Evolutionary conservation across 2,888 invertebrate species (phyloP), one percentile per base, ranked within the genome.

Genomic region (Bombylius major): DNA sequence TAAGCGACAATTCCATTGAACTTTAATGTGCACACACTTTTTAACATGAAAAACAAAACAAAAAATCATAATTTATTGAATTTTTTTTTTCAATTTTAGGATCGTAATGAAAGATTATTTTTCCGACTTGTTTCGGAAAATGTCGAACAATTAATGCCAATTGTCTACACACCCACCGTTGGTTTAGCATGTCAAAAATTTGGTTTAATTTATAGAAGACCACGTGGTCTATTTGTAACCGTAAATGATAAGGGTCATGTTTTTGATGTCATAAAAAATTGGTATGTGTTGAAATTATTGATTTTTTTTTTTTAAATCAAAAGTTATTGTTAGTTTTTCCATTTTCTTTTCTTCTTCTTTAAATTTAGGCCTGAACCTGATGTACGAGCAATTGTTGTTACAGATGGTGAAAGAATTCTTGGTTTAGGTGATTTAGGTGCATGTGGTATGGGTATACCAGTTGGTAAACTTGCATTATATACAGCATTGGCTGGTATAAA

Each of bases 111-210:
- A 76, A 87, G 92, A 68, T 79, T 98, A 62, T 98, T 96, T 79
- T 99, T 94, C 77, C 83, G 92, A 60, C 82, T 97, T 51, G 75
- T 98, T 50, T 82, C 87, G 59, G 93, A 97, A 75, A 90, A 98
- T 73, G 87, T 96, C 59, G 93, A 96, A 73, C 83, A 86, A 69
- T 83, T 95, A 76, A 88, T 98, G 86, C 98, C 98, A 1, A 93
- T 98, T 66, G 93, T 99, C 23, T 98, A 98, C 73, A 99, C 98
- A 1, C 98, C 98, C 0, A 97, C 97, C 0, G 98, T 98, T 23
- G 98, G 98, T 1, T 78, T 90, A 69, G 98, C 97, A 0, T 98
- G 98, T 71, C 97, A 97, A 77, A 89, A 91, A 68, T 98, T 96
- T 69, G 97, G 97, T 49, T 83, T 95, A 61, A 92, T 97, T 70